These are phyloP conservation scores for Aurelia sp. DNA, from an alignment of 30 jellyfish, hydroid and myxozoan genomes.

Conservation along the genomic window DNA sequence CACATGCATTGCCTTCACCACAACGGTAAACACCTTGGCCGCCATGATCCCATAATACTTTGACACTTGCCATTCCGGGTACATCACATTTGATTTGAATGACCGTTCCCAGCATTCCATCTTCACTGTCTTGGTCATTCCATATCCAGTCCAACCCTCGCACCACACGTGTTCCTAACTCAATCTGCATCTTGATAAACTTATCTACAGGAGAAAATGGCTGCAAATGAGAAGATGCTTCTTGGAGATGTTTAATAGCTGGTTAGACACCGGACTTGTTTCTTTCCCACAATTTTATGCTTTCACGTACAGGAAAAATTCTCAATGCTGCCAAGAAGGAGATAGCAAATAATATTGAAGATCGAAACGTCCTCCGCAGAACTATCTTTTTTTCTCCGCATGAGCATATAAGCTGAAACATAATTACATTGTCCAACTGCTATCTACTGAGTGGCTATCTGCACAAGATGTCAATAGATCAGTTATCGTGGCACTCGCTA, in stretches of 20 bases:
- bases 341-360: too few species aligned
- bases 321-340: too few species aligned
- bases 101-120: slow-evolving; percentile 75
- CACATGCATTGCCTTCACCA: slow-evolving; percentile 64
- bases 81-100: slow-evolving; percentile 25
- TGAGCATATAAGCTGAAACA: too few species aligned
- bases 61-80: slow-evolving; percentile 16
- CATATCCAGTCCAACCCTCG: slow-evolving; percentile 72
- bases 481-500: too few species aligned
- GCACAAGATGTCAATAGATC: too few species aligned
- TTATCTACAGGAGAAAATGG: background rate
- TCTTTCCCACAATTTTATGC: too few species aligned
- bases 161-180: slow-evolving; percentile 62
- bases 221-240: background rate
- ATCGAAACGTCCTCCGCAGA: too few species aligned
- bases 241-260: background rate
- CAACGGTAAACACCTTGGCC: slow-evolving; percentile 65
- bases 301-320: too few species aligned
- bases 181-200: slow-evolving; percentile 20
- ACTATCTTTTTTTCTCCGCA: too few species aligned
- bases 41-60: slow-evolving; percentile 73
- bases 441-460: too few species aligned
- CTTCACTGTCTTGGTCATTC: slow-evolving; percentile 73
- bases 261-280: too few species aligned
- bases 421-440: too few species aligned